Evolutionary conservation across 2,888 invertebrate genomes (phyloP), one percentile per base, ranked within the genome.

Genomic region (Patella depressa): DNA sequence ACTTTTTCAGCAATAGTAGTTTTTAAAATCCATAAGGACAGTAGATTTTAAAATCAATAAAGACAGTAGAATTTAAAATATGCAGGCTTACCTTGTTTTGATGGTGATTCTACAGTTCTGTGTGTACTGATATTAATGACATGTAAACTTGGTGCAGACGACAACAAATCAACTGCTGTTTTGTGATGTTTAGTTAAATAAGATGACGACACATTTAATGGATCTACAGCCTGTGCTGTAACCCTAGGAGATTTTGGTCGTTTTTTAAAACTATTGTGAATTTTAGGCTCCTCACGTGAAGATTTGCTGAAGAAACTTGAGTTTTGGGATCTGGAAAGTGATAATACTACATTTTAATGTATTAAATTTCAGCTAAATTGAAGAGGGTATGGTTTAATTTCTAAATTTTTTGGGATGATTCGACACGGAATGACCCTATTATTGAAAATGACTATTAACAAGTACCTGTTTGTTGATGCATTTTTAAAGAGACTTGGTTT

Each of bases 361-460:
- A 57, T 74, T 69, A 73, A 14, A 71, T 71, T 3, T 73, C 73
- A 70, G 69, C 73, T 14, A 77, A 57, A 73, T 77, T 70, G 2
- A 29, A 29, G 29, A 2, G 2, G 3, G 29, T 29, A 29, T 3
- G 29, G 29, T 29, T 29, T 29, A 29, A 29, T 45, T 45, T 45
- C 9, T 45, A 45, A 7, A 45, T 45, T 45, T 45, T 4, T 45
- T 9, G 5, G 45, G 29, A 29, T 29, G 29, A 29, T 29, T 29
- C 2, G 29, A 29, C 29, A 29, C 2, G 3, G 29, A 29, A 29
- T 29, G 29, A 29, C 29, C 29, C 29, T 29, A 29, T 17, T 19
- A 55, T 15, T 53, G 55, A 19, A 24, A 24, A 29, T 29, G n/a
- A 55, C 34, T 3, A 24, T 19, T 54, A 15, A 55, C 2, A 7